Base-by-base conservation (phyloP, 2,113 vertebrate species). In the Geothlypis trichas region DNA sequence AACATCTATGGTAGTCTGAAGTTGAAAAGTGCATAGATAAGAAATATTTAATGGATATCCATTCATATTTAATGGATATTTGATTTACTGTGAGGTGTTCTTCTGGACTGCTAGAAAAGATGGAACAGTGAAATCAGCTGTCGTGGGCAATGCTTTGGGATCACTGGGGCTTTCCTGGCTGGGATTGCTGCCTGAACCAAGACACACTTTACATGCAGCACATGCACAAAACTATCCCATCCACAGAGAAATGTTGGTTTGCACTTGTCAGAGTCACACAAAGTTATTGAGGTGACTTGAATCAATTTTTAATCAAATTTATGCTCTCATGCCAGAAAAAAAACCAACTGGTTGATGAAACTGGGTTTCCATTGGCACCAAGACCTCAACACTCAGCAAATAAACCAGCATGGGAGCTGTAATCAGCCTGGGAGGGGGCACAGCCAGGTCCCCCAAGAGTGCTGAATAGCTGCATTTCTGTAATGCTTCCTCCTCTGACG, bases 351-450 rank as follows among this genome's bases (percentile, higher is more conserved):
- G 94, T 76, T 69, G 57, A 67, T 79, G 83, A 72, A 96, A 33
- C 55, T 69, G 90, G 51, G 66, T 87, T 93, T 95, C 97, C 89
- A 72, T 76, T 90, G 85, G 86, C 77, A 79, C 51, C 71, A 44
- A 65, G 82, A 81, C 49, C 46, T 66, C n/a, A 93, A 79, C 77
- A 62, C 84, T 96, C 92, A 83, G 57, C 73, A 93, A 95, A 95
- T 91, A 89, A 91, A 85, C 26, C 82, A 94, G 85, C 76, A 39
- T 73, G 80, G 71, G 91, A 94, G 94, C 89, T 0, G 3, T 82
- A 82, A 89, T 80, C 69, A 61, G 74, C 19, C 71, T 15, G n/a
- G 49, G 81, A 92, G 67, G 69, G 91, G 0, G 71, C 58, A 62
- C 35, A 66, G 63, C 47, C 81, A 47, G 84, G 61, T 75, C 78